A percentile compares a stretch with the other conserved stretches of the same genome.
Evolutionary conservation across 2,113 vertebrate genomes (phyloP).

Genomic region (Thermophis baileyi): DNA sequence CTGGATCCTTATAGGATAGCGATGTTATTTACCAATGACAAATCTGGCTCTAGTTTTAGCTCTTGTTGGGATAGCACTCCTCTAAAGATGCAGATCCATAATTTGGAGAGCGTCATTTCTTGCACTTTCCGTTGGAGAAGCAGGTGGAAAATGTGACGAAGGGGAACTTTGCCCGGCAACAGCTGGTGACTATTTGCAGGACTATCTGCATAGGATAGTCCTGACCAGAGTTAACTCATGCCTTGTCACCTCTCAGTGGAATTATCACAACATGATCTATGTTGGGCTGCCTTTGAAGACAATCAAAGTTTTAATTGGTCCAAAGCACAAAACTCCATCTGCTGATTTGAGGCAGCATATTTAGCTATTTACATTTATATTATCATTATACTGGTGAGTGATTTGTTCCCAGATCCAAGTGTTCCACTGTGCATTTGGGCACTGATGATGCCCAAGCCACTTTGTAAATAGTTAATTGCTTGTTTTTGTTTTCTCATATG

Average conservation of each 20-base stretch:
- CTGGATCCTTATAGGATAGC: background rate
- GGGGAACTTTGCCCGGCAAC: background rate
- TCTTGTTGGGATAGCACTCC: background rate
- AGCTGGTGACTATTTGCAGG: background rate
- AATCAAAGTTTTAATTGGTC: background rate
- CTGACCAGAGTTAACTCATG: background rate
- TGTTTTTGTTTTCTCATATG: background rate
- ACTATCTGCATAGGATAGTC: background rate
- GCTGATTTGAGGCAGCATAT: background rate
- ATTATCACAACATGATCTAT: background rate
- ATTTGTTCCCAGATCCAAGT: background rate
- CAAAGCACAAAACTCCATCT: background rate
- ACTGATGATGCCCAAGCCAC: background rate
- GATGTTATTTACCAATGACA: background rate
- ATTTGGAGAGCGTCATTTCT: background rate
- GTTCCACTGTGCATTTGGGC: background rate
- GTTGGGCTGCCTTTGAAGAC: background rate
- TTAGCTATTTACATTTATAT: background rate
- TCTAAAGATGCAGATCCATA: background rate
- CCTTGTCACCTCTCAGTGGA: background rate
- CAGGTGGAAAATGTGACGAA: background rate
- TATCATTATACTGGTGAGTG: background rate
- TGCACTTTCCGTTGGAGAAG: background rate
- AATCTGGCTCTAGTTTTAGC: background rate
- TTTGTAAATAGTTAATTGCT: background rate